phyloP scores from a whole-genome alignment of 2,113 vertebrate species.

The Strigops habroptila region DNA sequence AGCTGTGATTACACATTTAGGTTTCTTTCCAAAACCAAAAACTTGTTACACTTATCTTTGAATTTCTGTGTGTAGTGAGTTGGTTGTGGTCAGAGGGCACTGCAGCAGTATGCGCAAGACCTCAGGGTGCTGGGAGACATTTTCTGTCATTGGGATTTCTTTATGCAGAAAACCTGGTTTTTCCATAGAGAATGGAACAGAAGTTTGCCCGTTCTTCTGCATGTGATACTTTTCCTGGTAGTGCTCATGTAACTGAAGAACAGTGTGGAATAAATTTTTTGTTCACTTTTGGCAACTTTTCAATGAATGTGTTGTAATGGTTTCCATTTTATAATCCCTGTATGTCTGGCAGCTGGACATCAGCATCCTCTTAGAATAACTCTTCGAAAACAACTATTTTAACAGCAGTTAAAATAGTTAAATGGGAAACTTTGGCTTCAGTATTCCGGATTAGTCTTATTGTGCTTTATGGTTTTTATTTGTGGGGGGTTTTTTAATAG shows the following conservation, averaged over 20 bases:
- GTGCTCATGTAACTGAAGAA: background rate
- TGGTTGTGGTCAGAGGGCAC: background rate
- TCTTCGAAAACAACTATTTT: background rate
- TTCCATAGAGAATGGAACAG: background rate
- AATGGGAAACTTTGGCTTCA: background rate
- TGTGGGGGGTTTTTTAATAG: background rate
- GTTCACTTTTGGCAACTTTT: background rate
- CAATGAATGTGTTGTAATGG: background rate
- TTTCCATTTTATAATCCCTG: background rate
- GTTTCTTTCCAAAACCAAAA: background rate
- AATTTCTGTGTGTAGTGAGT: background rate
- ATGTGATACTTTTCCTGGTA: background rate
- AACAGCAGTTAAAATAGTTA: background rate
- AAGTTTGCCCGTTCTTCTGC: background rate
- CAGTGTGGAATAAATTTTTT: background rate
- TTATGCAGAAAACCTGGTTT: background rate
- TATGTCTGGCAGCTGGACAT: background rate
- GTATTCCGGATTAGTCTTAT: background rate
- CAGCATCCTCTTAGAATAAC: background rate
- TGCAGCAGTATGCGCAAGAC: background rate
- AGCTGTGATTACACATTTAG: background rate
- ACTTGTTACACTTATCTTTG: background rate
- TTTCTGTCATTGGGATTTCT: background rate
- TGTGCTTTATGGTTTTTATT: background rate
- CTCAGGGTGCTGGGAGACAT: background rate